Conservation (phyloP, 2,888 invertebrate species). For the Eledona agricola region DNA sequence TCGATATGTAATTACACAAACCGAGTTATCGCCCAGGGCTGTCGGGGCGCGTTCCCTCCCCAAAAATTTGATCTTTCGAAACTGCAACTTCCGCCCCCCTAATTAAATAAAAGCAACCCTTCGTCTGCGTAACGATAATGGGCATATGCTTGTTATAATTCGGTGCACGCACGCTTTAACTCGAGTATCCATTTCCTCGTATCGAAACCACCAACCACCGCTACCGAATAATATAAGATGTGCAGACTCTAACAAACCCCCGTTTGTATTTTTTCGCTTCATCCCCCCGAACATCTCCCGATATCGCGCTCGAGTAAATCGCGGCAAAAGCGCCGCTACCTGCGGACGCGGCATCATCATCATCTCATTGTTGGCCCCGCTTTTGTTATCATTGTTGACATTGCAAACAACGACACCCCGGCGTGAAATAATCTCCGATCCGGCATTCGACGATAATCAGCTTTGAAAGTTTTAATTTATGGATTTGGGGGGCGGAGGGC, state of each 20-base stretch:
- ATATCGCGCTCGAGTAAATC: slow-evolving; percentile 16
- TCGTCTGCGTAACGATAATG: slow-evolving; percentile 31
- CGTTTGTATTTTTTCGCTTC: slow-evolving; percentile 9
- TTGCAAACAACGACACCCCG: slow-evolving; percentile 59
- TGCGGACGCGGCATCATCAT: slow-evolving; percentile 42
- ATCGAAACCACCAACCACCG: slow-evolving; percentile 20
- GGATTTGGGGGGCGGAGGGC: slow-evolving; percentile 9
- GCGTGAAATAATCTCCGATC: slow-evolving; percentile 59
- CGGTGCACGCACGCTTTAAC: slow-evolving; percentile 38
- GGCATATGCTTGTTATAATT: slow-evolving; percentile 40
- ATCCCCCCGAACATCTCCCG: too few relatives aligned
- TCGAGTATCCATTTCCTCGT: slow-evolving; percentile 37
- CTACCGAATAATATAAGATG: slow-evolving; percentile 23
- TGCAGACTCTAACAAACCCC: slow-evolving; percentile 3
- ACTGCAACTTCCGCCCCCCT: slow-evolving; percentile 28
- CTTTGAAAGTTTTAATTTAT: slow-evolving; percentile 45
- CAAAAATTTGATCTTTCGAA: slow-evolving; percentile 29
- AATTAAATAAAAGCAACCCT: slow-evolving; percentile 35
- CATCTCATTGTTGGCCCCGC: slow-evolving; percentile 55
- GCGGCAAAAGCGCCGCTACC: slow-evolving; percentile 42
- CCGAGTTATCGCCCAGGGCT: too few relatives aligned
- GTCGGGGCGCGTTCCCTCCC: too few relatives aligned
- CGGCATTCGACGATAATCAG: slow-evolving; percentile 56
- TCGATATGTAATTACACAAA: too few relatives aligned
- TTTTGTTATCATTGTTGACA: slow-evolving; percentile 57